A percentile compares a stretch with the other conserved stretches of the same genome.
phyloP scores from a whole-genome alignment of 53 echinoderm and acorn worm genomes.

The Echinarachnius parma region DNA sequence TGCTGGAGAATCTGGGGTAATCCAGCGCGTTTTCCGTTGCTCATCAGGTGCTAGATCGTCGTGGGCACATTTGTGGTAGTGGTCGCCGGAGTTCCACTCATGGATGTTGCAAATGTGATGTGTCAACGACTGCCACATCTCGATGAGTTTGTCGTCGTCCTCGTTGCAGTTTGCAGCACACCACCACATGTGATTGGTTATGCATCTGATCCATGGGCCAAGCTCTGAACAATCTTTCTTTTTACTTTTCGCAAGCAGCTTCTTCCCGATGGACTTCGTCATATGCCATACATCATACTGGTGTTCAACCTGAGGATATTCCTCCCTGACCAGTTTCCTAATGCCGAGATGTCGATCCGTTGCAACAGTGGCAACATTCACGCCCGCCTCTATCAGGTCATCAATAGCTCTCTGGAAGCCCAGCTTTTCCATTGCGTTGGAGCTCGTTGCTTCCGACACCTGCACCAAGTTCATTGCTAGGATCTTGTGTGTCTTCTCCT shows the following conservation, averaged over 20 bases:
- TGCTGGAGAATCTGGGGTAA: constrained; percentile 30
- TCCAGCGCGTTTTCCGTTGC: constrained; percentile 10
- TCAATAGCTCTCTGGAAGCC: constrained; percentile 27
- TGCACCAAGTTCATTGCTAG: constrained; percentile 29
- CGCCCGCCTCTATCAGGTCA: not conserved
- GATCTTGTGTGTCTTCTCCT: constrained; percentile 6
- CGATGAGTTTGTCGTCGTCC: constrained; percentile 18
- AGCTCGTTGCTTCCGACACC: constrained; percentile 42
- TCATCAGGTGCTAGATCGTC: not conserved
- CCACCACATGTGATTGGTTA: constrained; percentile 52
- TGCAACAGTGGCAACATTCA: constrained; percentile 24
- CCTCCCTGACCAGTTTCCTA: constrained; percentile 11
- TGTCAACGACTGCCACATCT: constrained; percentile 50
- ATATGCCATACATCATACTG: constrained; percentile 56
- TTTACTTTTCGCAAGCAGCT: constrained; percentile 36
- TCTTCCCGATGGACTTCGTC: constrained; percentile 28
- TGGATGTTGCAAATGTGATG: constrained; percentile 46
- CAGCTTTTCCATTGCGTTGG: constrained; percentile 46
- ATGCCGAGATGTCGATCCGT: constrained; percentile 48
- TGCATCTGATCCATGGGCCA: constrained; percentile 11
- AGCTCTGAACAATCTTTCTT: constrained; percentile 23
- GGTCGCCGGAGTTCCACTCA: constrained; percentile 24
- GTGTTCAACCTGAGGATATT: constrained; percentile 18
- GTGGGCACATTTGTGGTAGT: constrained; percentile 24
- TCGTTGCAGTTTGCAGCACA: constrained; percentile 23